A percentile compares a stretch with the other conserved stretches of the same genome.
These are phyloP conservation scores for Acanthiza pusilla DNA, from an alignment of 2,797 vertebrate genomes.

Conservation along the genomic window DNA sequence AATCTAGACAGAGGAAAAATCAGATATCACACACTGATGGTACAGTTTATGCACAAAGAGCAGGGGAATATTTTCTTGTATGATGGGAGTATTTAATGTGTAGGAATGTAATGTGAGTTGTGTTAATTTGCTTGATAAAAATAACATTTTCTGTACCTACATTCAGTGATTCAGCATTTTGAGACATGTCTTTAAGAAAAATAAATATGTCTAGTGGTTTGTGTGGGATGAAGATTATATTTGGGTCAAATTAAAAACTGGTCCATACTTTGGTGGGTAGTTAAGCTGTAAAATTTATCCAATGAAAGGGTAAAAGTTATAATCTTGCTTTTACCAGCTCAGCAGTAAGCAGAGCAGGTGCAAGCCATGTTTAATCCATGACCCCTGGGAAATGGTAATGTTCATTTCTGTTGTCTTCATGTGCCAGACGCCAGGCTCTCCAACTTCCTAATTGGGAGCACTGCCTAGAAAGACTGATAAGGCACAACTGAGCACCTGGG, in stretches of 20 bases:
- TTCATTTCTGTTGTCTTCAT: constrained; percentile 15
- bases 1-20: neutral
- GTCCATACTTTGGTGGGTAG: neutral
- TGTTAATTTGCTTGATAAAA: constrained; percentile 2
- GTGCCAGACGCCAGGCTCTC: constrained; percentile 10
- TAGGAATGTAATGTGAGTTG: neutral
- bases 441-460: constrained; percentile 18
- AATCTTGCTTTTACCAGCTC: constrained; percentile 31
- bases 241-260: neutral
- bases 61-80: neutral
- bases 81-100: neutral
- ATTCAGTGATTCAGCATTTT: neutral
- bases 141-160: neutral
- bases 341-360: constrained; percentile 48
- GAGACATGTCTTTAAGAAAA: neutral
- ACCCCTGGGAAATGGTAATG: constrained; percentile 15
- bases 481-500: constrained; percentile 23
- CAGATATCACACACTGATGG: neutral
- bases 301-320: neutral
- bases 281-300: neutral
- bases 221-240: neutral
- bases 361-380: constrained; percentile 43
- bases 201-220: neutral
- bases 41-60: neutral
- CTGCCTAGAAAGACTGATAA: neutral